Conservation (phyloP, 2,797 vertebrate genomes). For the Takifugu rubripes region DNA sequence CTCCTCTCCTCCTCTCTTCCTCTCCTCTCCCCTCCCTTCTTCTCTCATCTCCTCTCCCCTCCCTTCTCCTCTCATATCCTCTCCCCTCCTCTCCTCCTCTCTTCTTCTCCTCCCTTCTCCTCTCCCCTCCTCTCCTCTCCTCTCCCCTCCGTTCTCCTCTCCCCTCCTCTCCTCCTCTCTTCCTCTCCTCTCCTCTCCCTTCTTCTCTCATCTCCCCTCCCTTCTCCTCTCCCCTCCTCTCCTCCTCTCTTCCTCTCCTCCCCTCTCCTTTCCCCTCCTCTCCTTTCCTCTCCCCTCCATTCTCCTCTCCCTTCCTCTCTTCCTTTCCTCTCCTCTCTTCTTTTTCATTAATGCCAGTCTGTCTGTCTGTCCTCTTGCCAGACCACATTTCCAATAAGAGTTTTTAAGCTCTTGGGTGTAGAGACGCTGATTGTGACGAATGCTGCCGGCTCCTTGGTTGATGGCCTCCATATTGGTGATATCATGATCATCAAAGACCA, state of each 20-base stretch:
- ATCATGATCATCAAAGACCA: slow-evolving; percentile 86
- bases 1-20: no score
- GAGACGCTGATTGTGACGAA: slow-evolving; percentile 82
- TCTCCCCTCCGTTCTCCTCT: neutral
- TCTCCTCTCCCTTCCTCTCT: no score
- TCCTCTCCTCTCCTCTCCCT: no score
- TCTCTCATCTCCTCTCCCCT: neutral
- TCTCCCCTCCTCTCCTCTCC: neutral
- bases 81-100: no score
- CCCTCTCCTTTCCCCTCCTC: no score
- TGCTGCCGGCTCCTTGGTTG: slow-evolving; percentile 79
- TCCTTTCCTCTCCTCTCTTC: neutral
- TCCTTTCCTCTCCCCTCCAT: no score
- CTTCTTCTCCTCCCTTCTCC: no score
- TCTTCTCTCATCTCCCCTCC: no score
- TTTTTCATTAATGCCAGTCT: neutral
- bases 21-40: no score
- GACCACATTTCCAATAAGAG: slow-evolving; percentile 82
- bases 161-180: no score
- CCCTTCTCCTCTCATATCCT: neutral
- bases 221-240: neutral
- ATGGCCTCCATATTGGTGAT: slow-evolving; percentile 74
- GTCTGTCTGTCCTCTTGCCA: slow-evolving; percentile 36
- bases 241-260: neutral
- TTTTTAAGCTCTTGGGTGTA: slow-evolving; percentile 80